A percentile compares a stretch with the other conserved stretches of the same genome.
Conservation (phyloP, 2,797 vertebrate species). For the Urocyon cinereoargenteus region DNA sequence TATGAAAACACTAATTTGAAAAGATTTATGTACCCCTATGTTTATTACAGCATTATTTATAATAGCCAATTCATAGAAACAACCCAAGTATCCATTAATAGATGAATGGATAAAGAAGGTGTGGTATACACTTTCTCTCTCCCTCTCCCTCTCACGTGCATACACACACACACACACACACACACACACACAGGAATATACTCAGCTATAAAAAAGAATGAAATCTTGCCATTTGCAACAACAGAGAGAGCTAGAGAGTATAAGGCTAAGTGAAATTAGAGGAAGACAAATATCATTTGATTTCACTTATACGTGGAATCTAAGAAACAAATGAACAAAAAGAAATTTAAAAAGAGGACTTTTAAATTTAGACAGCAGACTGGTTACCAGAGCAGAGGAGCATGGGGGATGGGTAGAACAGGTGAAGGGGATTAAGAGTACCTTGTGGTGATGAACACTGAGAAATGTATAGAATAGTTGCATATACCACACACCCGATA, state of each 20-base stretch:
- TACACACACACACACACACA: neutral
- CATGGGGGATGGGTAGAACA: neutral
- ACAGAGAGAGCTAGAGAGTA: neutral
- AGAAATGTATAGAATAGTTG: neutral
- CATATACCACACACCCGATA: neutral
- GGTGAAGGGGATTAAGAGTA: neutral
- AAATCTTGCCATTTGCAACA: neutral
- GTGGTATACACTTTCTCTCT: neutral
- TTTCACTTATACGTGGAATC: neutral
- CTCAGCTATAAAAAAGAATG: neutral
- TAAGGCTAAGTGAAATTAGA: neutral
- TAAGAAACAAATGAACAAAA: neutral
- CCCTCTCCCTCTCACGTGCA: too few relatives aligned
- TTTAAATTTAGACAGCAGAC: neutral
- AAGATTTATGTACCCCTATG: neutral
- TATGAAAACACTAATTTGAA: neutral
- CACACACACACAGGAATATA: neutral
- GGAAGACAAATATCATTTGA: neutral
- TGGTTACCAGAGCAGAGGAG: neutral
- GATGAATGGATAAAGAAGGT: neutral
- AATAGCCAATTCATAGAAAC: neutral
- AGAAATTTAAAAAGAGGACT: neutral
- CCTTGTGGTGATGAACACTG: neutral
- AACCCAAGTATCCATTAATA: neutral
- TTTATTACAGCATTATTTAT: neutral